Conservation (phyloP, 2,113 vertebrate species). For the Nettapus auritus region DNA sequence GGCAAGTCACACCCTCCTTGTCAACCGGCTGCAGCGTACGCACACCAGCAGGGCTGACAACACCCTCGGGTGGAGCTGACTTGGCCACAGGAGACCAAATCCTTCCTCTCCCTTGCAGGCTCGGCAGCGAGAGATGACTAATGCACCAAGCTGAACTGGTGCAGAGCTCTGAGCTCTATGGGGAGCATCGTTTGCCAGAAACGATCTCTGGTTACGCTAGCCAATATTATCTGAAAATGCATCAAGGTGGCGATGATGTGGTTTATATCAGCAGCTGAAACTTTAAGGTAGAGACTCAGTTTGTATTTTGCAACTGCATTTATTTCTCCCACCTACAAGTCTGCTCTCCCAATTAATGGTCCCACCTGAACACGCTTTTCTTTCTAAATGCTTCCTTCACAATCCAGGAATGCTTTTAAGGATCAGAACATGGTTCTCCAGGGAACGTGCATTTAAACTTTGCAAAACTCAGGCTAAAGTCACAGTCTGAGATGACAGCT, state of each 20-base stretch:
- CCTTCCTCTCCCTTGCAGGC: neutral
- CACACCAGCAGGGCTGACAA: neutral
- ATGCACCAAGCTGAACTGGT: neutral
- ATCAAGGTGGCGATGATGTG: neutral
- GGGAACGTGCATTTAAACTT: accelerated
- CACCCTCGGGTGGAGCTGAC: neutral
- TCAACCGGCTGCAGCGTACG: neutral
- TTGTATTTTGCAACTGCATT: neutral
- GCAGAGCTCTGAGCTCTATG: neutral
- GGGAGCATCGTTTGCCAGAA: neutral
- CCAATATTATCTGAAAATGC: neutral
- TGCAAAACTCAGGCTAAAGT: neutral
- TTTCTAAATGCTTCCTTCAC: neutral
- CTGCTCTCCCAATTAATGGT: neutral
- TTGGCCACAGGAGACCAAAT: neutral
- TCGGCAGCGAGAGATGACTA: neutral
- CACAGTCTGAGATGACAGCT: neutral
- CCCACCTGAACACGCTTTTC: neutral
- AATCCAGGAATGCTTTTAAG: neutral
- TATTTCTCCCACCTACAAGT: neutral
- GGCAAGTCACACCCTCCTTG: neutral
- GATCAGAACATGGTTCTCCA: neutral
- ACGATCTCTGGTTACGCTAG: neutral
- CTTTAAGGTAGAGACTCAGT: neutral
- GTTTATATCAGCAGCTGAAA: neutral